Base-by-base conservation (phyloP, 2,797 vertebrate species). In the Antennarius maculatus region DNA sequence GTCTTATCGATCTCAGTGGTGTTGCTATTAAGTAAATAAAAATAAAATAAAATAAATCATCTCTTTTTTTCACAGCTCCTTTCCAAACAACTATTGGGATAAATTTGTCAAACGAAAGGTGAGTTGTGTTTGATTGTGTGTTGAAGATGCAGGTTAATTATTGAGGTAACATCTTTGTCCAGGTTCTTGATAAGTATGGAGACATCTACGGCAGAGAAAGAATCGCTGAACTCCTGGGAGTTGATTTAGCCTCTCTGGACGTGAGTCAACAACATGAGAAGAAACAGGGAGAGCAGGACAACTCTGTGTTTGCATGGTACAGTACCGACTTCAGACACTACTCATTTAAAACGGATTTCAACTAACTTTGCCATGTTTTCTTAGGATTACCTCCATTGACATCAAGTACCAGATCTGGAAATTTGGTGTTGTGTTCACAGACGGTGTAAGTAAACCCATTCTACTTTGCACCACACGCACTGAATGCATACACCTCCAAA, bases 91-190 rank as follows among this genome's bases (percentile, higher is more conserved):
- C 85, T 98, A 98, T 60, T 98, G 97, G 97, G 97, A 98, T 91
- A 98, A 98, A 83, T 98, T 98, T 92, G 96, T 98, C 53, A 98
- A 97, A 82, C 88, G 96, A 66, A 98, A 98, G 95, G 97, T 97
- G 79, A 91, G 89, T 69, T 68, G 11, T 7, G 42, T 43, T 15
- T 43, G 42, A 43, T 15, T 43, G 4, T 43, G 14, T 12, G 14
- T 43, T 43, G 14, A 43, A 14, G 14, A 5, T 43, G 42, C 12
- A 43, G 11, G 13, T 5, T 43, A 5, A 43, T 43, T 5, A 5
- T 28, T 60, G 31, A 76, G 50, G 12, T 45, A 23, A 45, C 49
- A 2, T 69, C 9, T 39, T 11, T 54, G n/a, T 71, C 1, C 80
- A 97, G 96, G 95, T 97, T 52, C 77, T 98, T 75, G 96, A 98